Percentiles rank a stretch among this genome's conserved stretches.
Evolutionary conservation across 1,140 invertebrate species (phyloP).

Genomic region (Penaeus chinensis): DNA sequence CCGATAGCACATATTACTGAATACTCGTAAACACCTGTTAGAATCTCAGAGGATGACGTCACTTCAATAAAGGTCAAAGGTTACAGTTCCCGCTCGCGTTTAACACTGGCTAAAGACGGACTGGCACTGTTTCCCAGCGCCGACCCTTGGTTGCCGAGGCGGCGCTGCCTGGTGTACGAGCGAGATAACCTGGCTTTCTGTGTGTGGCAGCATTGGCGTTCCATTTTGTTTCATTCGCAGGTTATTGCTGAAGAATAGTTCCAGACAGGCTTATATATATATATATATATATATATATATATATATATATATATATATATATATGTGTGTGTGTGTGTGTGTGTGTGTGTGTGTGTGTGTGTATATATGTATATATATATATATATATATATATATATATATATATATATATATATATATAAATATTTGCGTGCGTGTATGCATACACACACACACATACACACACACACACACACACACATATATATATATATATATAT

Average conservation of each 20-base stretch:
- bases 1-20: background rate
- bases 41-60: conserved; percentile 40
- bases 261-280: background rate
- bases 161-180: conserved; percentile 32
- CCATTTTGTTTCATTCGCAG: background rate
- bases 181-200: background rate
- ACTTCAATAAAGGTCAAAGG: conserved; percentile 34
- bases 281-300: conserved; percentile 7
- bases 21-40: conserved; percentile 46
- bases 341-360: background rate
- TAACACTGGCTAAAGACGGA: conserved; percentile 44
- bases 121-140: conserved; percentile 25
- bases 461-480: background rate
- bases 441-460: background rate
- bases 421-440: background rate
- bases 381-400: conserved; percentile 18
- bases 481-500: conserved; percentile 29
- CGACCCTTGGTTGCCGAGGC: conserved; percentile 35
- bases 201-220: background rate
- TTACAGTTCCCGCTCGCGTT: conserved; percentile 30
- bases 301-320: conserved; percentile 5
- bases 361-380: conserved; percentile 5
- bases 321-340: background rate
- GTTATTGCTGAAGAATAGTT: background rate
- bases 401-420: conserved; percentile 29